Evolutionary conservation across 2,797 vertebrate genomes (phyloP), one percentile per base, ranked within the genome.

Genomic region (Thunnus albacares): DNA sequence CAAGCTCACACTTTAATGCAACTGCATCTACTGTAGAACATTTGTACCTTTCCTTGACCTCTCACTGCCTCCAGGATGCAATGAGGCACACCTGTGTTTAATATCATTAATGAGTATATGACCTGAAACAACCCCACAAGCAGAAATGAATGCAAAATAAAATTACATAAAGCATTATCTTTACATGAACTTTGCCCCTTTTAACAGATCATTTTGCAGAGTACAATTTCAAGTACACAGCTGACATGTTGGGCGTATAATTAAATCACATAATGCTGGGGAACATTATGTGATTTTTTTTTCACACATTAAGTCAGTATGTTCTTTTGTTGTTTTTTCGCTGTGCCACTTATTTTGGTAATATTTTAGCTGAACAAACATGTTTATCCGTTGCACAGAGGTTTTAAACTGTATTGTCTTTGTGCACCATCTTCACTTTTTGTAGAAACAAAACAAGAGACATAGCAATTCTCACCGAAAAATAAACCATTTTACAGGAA

Each of bases 71-170:
- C 3, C 56, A 65, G 74, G 52, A 22, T 28, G 26, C 22, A 80
- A 8, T 1, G 33, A 77, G 14, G 22, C 28, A 60, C 77, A 83
- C 67, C 76, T 83, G 66, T 66, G 33, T 24, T 69, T 22, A 52
- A 18, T 17, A 6, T 20, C 45, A 7, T 18, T 3, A 68, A 49
- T 0, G 0, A 71, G 35, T 51, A 24, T 62, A 43, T 51, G 55
- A 4, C 3, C 30, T 28, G n/a, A 51, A 60, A 17, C 5, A 60
- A 17, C 3, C 38, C n/a, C 56, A 22, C 43, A 28, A 15, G 22
- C 38, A 22, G 1, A 53, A 13, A 64, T 26, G 3, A n/a, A 15
- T 35, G 13, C 13, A 43, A 30, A 7, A 52, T 24, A 61, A n/a
- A n/a, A 24, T 33, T 9, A 47, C 11, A 56, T 18, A 33, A 53